Conservation (phyloP, 2,113 vertebrate genomes). For the Maccullochella peelii region DNA sequence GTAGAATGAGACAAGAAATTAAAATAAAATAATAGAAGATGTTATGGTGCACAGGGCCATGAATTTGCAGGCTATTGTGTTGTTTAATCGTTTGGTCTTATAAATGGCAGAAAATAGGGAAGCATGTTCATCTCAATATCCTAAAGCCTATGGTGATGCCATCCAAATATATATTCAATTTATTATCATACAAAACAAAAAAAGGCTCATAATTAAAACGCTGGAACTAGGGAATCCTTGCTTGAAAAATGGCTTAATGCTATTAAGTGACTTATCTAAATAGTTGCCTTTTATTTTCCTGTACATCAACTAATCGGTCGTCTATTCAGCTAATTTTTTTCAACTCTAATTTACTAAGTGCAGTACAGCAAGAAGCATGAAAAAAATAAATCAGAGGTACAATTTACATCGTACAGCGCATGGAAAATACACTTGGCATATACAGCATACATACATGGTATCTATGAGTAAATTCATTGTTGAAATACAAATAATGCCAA, state of each 20-base stretch:
- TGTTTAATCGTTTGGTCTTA: neutral
- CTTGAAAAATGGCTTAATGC: neutral
- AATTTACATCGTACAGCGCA: neutral
- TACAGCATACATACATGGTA: neutral
- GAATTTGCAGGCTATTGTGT: neutral
- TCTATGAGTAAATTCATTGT: neutral
- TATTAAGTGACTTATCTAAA: neutral
- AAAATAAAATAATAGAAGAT: neutral
- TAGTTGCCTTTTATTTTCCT: neutral
- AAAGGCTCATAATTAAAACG: neutral
- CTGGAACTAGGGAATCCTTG: neutral
- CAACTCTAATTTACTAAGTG: neutral
- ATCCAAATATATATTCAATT: neutral
- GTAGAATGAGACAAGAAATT: neutral
- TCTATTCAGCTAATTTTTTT: neutral
- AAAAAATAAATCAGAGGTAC: neutral
- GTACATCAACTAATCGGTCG: neutral
- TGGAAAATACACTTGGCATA: too few relatives aligned
- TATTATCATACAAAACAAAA: neutral
- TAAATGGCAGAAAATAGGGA: neutral
- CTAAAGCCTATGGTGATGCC: neutral
- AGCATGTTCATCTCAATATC: neutral
- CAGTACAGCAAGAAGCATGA: too few relatives aligned
- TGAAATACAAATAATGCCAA: neutral
- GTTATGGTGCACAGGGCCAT: neutral